Percentiles rank a stretch among this genome's conserved stretches.
phyloP scores from a whole-genome alignment of 2,113 vertebrate genomes.

The Sorex fumeus region DNA sequence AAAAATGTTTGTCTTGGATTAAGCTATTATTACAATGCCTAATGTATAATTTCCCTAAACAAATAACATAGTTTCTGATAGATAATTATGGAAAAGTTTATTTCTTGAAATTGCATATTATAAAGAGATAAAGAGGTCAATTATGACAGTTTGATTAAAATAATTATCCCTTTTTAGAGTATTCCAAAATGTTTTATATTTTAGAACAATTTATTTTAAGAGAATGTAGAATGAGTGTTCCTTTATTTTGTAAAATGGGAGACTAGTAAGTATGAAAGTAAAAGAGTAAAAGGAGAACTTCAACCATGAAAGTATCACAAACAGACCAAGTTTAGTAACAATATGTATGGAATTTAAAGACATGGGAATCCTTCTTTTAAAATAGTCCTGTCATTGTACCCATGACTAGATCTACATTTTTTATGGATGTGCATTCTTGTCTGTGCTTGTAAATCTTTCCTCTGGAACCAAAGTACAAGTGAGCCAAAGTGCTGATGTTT shows the following conservation, averaged over 20 bases:
- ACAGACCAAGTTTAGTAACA: not conserved
- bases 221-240: not conserved
- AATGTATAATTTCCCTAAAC: not conserved
- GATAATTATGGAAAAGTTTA: constrained; percentile 18
- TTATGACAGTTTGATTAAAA: constrained; percentile 19
- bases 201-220: not conserved
- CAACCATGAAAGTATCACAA: not conserved
- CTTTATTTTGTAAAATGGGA: not conserved
- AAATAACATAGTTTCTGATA: not conserved
- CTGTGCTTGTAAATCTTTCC: not conserved
- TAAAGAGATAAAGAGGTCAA: not conserved
- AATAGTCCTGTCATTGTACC: not conserved
- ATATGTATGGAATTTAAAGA: not conserved
- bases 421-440: not conserved
- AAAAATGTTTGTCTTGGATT: not conserved
- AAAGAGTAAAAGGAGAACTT: not conserved
- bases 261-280: not conserved
- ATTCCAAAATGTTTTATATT: not conserved
- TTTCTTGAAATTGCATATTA: constrained; percentile 31
- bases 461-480: not conserved
- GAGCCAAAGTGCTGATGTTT: not conserved
- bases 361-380: not conserved
- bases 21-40: constrained; percentile 15
- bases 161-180: not conserved
- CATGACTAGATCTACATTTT: not conserved